Percentiles rank a stretch among this genome's conserved stretches.
Conservation (phyloP, 2,797 vertebrate genomes). For the Epinephelus malabaricus region DNA sequence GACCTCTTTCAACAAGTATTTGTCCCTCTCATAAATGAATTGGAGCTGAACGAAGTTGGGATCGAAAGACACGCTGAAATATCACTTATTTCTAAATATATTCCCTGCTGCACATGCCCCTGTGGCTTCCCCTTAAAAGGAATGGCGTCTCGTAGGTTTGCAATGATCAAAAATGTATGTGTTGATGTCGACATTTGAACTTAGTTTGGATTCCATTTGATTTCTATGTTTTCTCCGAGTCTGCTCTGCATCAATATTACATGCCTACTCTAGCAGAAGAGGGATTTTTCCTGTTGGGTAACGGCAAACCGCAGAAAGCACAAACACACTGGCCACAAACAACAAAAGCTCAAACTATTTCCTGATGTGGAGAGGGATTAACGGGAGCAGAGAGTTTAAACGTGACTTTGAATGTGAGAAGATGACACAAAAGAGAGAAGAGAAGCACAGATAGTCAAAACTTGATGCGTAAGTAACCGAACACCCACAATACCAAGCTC, state of each 20-base stretch:
- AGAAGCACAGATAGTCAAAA: constrained; percentile 27
- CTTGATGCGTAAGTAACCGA: constrained; percentile 40
- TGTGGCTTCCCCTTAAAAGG: constrained; percentile 71
- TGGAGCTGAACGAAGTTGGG: constrained; percentile 68
- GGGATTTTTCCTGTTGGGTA: constrained; percentile 64
- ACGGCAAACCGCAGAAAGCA: constrained; percentile 61
- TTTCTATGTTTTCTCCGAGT: constrained; percentile 74
- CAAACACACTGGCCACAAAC: constrained; percentile 73
- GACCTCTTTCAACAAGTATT: constrained; percentile 76
- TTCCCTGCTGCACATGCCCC: constrained; percentile 58
- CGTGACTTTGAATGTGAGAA: background rate
- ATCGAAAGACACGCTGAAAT: constrained; percentile 73
- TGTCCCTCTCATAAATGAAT: constrained; percentile 80
- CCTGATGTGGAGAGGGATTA: constrained; percentile 62
- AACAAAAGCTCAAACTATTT: constrained; percentile 74
- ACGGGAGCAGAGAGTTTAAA: constrained; percentile 16
- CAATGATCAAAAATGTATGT: constrained; percentile 83
- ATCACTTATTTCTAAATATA: constrained; percentile 83
- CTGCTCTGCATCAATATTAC: constrained; percentile 85
- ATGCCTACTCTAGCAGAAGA: constrained; percentile 72
- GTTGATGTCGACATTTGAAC: constrained; percentile 83
- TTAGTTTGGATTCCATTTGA: constrained; percentile 81
- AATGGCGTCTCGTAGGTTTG: constrained; percentile 69
- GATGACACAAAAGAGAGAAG: constrained; percentile 27
- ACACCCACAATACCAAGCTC: constrained; percentile 39